Conservation (phyloP, 2,113 vertebrate species). For the Chionodraco myersi region DNA sequence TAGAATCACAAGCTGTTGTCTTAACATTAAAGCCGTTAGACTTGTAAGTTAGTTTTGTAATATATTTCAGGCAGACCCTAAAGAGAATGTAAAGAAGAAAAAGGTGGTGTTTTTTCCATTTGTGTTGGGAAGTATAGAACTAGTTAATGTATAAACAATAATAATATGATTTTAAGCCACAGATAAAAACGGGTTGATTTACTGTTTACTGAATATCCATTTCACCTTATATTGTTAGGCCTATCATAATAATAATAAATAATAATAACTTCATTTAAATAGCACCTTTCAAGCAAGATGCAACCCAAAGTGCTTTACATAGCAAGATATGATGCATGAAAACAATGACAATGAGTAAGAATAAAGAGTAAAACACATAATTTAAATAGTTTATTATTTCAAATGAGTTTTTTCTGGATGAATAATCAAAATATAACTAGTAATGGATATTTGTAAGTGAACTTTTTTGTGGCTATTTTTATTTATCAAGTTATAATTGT, state of each 20-base stretch:
- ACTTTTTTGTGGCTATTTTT: too few relatives aligned
- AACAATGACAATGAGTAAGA: too few relatives aligned
- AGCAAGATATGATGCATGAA: too few relatives aligned
- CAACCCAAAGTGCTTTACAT: too few relatives aligned
- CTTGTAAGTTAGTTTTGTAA: background rate
- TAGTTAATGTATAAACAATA: background rate
- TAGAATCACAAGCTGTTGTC: background rate
- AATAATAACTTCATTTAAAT: too few relatives aligned
- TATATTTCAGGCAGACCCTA: background rate
- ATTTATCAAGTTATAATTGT: too few relatives aligned
- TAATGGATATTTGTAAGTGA: background rate
- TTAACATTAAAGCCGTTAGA: background rate
- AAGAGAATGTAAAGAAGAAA: background rate
- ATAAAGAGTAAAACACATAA: too few relatives aligned
- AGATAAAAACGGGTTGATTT: background rate
- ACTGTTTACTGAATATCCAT: background rate
- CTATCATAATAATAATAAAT: too few relatives aligned
- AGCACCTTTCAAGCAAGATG: too few relatives aligned
- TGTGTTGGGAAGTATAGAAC: background rate
- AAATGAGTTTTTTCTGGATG: too few relatives aligned
- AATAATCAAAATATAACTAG: background rate
- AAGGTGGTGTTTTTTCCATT: background rate
- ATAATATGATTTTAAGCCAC: background rate
- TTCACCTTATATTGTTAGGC: background rate
- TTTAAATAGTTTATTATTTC: too few relatives aligned